phyloP scores from a whole-genome alignment of 2,888 invertebrate genomes.

The Frankliniella fusca region DNA sequence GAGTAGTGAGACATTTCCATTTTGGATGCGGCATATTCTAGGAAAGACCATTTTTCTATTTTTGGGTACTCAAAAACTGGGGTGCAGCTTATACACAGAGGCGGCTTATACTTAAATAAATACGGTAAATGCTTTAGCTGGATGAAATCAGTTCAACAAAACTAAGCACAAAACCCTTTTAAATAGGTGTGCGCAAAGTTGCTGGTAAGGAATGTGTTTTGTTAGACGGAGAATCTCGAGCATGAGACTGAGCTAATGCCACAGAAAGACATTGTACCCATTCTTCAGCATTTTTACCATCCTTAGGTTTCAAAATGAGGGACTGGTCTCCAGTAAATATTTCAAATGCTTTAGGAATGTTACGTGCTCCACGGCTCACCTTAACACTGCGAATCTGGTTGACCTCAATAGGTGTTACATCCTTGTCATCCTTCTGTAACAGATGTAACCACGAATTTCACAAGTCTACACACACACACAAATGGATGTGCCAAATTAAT shows the following conservation, averaged over 20 bases:
- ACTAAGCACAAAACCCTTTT: background rate
- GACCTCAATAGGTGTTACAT: slow-evolving; percentile 66
- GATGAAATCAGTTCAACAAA: too few species aligned
- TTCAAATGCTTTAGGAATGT: slow-evolving; percentile 94
- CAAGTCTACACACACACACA: slow-evolving; percentile 1
- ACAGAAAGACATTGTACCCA: slow-evolving; percentile 95
- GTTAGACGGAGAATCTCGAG: slow-evolving; percentile 52
- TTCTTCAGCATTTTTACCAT: slow-evolving; percentile 90
- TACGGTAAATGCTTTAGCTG: too few species aligned
- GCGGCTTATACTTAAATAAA: too few species aligned
- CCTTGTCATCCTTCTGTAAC: slow-evolving; percentile 66
- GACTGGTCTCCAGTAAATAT: slow-evolving; percentile 93
- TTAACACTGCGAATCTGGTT: slow-evolving; percentile 93
- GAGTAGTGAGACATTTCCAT: too few species aligned
- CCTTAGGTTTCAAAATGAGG: slow-evolving; percentile 88
- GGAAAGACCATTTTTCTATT: too few species aligned
- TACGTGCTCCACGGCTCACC: slow-evolving; percentile 82
- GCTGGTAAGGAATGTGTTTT: slow-evolving; percentile 51
- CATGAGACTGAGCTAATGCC: slow-evolving; percentile 83
- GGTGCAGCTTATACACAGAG: too few species aligned
- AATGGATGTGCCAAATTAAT: too few species aligned
- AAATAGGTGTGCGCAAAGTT: slow-evolving; percentile 33
- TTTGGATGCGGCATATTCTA: too few species aligned
- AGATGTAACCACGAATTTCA: slow-evolving; percentile 27
- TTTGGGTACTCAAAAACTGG: too few species aligned